Evolutionary conservation across 23 tunicate genomes (phyloP).

Genomic region (Diplosoma virens): DNA sequence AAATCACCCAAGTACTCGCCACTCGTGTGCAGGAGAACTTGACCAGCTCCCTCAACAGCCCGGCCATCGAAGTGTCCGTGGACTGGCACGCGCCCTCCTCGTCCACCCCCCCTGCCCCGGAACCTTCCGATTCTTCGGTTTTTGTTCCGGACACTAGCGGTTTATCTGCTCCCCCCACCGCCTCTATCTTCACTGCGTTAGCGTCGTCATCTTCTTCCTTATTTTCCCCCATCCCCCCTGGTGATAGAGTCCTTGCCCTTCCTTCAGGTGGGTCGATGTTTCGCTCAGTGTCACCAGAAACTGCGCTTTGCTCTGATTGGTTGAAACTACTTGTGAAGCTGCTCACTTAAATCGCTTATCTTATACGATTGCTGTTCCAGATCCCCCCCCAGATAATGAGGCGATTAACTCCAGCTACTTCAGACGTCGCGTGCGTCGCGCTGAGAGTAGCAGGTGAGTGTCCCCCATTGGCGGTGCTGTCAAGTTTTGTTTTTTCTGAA

Average conservation of each 20-base stretch:
- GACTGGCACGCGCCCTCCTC: background rate
- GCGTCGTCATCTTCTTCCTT: background rate
- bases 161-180: background rate
- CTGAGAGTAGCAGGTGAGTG: background rate
- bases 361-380: too few relatives aligned
- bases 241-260: background rate
- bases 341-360: too few relatives aligned
- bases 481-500: too few relatives aligned
- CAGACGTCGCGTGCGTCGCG: background rate
- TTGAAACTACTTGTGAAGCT: too few relatives aligned
- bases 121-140: too few relatives aligned
- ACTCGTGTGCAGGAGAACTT: background rate
- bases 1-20: background rate
- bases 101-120: background rate
- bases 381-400: too few relatives aligned
- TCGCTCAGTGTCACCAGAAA: background rate
- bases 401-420: background rate
- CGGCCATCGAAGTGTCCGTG: background rate
- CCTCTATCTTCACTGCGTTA: background rate
- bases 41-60: background rate
- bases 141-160: too few relatives aligned
- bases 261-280: background rate
- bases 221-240: background rate
- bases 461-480: too few relatives aligned
- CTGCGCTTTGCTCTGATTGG: background rate